Conservation (phyloP, 2,888 invertebrate species). For the Clanis bilineata region DNA sequence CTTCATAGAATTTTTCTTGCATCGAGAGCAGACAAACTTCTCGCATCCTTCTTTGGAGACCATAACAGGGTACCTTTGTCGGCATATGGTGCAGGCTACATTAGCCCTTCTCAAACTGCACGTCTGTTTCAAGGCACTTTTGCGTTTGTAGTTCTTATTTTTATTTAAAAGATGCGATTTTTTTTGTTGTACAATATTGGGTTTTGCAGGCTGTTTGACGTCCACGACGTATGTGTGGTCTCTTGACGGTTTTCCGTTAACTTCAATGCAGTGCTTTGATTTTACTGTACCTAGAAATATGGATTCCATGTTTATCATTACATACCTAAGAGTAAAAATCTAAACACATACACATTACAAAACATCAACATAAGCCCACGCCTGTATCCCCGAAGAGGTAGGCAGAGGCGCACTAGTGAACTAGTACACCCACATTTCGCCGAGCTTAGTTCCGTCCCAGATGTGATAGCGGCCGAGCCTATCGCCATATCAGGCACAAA, state of each 20-base stretch:
- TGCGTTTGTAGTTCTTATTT: neutral
- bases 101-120: slow-evolving; percentile 1
- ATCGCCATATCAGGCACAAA: too few relatives aligned
- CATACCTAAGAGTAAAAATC: too few relatives aligned
- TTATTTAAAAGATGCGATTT: neutral
- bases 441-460: too few relatives aligned
- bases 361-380: too few relatives aligned
- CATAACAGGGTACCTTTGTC: slow-evolving; percentile 41
- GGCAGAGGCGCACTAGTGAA: too few relatives aligned
- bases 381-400: too few relatives aligned
- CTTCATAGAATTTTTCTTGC: slow-evolving; percentile 42
- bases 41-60: slow-evolving; percentile 33
- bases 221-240: neutral
- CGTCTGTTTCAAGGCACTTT: neutral
- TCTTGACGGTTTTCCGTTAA: neutral
- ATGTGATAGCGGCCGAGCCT: too few relatives aligned
- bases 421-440: too few relatives aligned
- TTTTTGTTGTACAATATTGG: neutral
- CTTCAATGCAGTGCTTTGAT: slow-evolving; percentile 17
- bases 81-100: neutral
- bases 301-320: neutral
- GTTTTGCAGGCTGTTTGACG: neutral
- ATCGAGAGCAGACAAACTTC: slow-evolving; percentile 50
- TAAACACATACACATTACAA: too few relatives aligned
- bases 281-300: neutral